phyloP scores from a whole-genome alignment of 1,140 invertebrate species.

The Bombus terrestris region DNA sequence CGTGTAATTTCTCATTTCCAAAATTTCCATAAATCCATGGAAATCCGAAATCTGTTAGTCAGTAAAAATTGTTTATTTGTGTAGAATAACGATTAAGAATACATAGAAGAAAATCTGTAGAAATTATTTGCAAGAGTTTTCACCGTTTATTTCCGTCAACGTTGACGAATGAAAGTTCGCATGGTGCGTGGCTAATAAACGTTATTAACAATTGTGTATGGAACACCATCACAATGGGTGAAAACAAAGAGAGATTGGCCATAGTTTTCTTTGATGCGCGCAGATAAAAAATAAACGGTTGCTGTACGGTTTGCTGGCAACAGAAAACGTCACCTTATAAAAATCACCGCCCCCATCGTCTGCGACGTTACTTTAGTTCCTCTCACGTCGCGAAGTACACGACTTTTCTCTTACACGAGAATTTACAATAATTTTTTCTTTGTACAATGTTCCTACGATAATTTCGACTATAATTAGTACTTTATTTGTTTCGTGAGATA shows the following conservation, averaged over 20 bases:
- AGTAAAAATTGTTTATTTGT: too few relatives aligned
- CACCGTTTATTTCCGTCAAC: slow-evolving; percentile 75
- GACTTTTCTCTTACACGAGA: not conserved
- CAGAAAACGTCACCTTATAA: slow-evolving; percentile 46
- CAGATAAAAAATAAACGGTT: slow-evolving; percentile 38
- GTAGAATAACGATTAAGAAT: too few relatives aligned
- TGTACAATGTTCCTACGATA: not conserved
- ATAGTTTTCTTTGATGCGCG: slow-evolving; percentile 53
- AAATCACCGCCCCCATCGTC: slow-evolving; percentile 13
- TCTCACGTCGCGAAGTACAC: not conserved
- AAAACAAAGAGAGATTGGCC: slow-evolving; percentile 63
- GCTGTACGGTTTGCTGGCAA: slow-evolving; percentile 59
- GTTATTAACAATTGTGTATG: slow-evolving; percentile 59
- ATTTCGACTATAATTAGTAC: not conserved
- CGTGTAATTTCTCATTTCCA: too few relatives aligned
- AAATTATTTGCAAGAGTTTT: slow-evolving; percentile 65
- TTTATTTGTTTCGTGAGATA: not conserved
- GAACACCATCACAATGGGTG: slow-evolving; percentile 65
- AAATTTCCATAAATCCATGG: too few relatives aligned
- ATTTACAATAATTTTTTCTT: too few relatives aligned
- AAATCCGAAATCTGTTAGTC: too few relatives aligned
- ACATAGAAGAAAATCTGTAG: slow-evolving; percentile 36
- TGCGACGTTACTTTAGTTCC: slow-evolving; percentile 24
- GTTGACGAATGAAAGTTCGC: slow-evolving; percentile 52
- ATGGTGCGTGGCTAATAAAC: slow-evolving; percentile 44